Conservation (phyloP, 2,888 invertebrate genomes). For the Byasa hedistus region DNA sequence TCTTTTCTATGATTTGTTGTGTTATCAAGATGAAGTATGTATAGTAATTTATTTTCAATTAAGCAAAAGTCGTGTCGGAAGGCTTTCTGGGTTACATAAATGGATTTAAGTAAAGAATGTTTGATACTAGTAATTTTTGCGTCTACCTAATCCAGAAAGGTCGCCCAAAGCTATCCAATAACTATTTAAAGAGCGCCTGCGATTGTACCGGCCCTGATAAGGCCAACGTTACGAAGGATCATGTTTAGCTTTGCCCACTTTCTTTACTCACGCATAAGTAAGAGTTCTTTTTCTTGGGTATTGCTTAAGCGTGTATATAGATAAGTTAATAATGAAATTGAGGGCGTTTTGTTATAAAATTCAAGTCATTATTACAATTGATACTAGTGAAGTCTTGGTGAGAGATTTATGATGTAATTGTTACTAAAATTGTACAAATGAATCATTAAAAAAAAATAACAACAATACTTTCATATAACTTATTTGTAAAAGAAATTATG, state of each 20-base stretch:
- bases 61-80: conserved; percentile 38
- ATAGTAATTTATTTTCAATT: too few relatives aligned
- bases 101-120: conserved; percentile 58
- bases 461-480: too few relatives aligned
- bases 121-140: conserved; percentile 58
- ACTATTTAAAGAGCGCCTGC: conserved; percentile 66
- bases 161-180: conserved; percentile 64
- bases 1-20: too few relatives aligned
- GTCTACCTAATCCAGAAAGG: conserved; percentile 70
- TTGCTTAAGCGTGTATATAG: neutral
- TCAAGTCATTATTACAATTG: too few relatives aligned
- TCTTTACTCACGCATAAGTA: conserved; percentile 1
- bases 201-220: conserved; percentile 62
- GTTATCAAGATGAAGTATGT: too few relatives aligned
- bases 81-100: conserved; percentile 12
- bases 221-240: conserved; percentile 16
- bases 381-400: too few relatives aligned
- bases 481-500: too few relatives aligned
- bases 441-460: too few relatives aligned
- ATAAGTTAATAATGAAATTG: too few relatives aligned
- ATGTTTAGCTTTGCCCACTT: neutral
- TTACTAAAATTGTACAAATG: too few relatives aligned
- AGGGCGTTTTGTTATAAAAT: too few relatives aligned
- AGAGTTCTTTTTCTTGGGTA: neutral
- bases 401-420: too few relatives aligned